These are phyloP conservation scores for Caenorhabditis brenneri DNA, from an alignment of 1,140 invertebrate species.

Conservation along the genomic window DNA sequence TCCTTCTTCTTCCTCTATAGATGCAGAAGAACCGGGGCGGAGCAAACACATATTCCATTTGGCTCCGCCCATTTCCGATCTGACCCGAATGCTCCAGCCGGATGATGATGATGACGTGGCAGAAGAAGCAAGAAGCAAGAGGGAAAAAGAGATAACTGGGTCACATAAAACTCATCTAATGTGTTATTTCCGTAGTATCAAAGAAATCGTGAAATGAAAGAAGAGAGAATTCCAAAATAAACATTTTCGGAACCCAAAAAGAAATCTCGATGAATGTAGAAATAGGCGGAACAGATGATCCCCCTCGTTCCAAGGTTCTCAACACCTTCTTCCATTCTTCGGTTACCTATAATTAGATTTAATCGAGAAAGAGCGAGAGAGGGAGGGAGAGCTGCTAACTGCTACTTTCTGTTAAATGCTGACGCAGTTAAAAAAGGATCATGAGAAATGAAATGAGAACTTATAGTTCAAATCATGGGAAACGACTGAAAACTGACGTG, in stretches of 20 bases:
- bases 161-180: conserved; percentile 23
- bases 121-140: background rate
- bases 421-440: background rate
- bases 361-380: too few relatives aligned
- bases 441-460: too few relatives aligned
- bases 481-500: too few relatives aligned
- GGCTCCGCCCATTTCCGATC: background rate
- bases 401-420: too few relatives aligned
- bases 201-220: background rate
- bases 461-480: too few relatives aligned
- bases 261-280: too few relatives aligned
- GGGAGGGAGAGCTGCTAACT: too few relatives aligned
- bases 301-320: too few relatives aligned
- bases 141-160: background rate
- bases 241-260: too few relatives aligned
- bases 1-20: background rate
- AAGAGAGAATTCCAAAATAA: background rate
- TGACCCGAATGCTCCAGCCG: background rate
- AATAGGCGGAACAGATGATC: too few relatives aligned
- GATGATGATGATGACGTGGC: background rate
- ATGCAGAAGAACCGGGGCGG: background rate
- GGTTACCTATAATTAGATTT: too few relatives aligned
- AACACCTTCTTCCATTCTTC: too few relatives aligned
- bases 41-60: background rate
- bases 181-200: conserved; percentile 34